These are phyloP conservation scores for Macropus fuliginosus DNA, from an alignment of 2,797 vertebrate species.

Conservation along the genomic window DNA sequence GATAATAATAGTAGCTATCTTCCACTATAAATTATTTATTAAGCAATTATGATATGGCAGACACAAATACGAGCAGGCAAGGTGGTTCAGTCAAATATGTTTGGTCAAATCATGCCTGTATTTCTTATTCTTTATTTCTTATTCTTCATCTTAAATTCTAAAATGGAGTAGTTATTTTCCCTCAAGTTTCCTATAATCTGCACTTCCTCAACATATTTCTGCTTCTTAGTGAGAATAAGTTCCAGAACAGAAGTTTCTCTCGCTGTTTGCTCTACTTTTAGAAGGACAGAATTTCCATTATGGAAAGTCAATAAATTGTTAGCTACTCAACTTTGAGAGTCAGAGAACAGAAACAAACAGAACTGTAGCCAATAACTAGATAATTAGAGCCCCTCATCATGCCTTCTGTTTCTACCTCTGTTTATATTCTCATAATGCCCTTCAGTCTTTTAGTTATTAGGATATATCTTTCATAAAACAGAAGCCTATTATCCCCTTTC, in stretches of 20 bases:
- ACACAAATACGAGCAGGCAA: neutral
- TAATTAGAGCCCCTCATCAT: neutral
- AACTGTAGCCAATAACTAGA: neutral
- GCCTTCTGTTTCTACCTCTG: neutral
- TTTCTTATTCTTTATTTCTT: neutral
- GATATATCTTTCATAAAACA: neutral
- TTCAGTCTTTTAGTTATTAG: neutral
- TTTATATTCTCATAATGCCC: neutral
- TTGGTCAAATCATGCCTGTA: neutral
- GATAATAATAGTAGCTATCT: neutral
- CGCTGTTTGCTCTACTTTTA: neutral
- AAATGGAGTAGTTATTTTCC: neutral
- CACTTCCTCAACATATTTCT: neutral
- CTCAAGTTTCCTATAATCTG: neutral
- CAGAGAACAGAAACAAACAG: neutral
- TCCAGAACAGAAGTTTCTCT: neutral
- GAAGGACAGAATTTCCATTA: neutral
- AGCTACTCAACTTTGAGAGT: neutral
- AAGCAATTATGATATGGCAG: neutral
- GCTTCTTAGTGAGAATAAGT: neutral
- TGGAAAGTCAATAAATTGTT: neutral
- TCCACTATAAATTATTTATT: neutral
- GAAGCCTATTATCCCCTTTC: neutral
- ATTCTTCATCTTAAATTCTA: neutral
- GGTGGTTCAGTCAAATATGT: neutral